These are phyloP conservation scores for Meles meles DNA, from an alignment of 2,113 vertebrate genomes.

Conservation along the genomic window DNA sequence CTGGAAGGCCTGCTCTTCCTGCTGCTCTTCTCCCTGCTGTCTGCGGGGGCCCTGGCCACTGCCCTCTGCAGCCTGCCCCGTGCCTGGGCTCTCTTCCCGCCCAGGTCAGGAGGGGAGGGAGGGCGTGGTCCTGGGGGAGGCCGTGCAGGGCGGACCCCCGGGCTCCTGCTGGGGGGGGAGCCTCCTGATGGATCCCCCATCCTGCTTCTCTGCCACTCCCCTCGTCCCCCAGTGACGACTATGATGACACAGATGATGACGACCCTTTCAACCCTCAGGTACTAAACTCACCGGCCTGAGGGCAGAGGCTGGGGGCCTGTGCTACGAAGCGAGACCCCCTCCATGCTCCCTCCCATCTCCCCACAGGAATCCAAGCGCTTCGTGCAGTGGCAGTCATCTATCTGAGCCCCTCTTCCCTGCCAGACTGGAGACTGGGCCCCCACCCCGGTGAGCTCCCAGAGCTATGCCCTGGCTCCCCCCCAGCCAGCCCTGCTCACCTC, in stretches of 20 bases:
- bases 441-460: constrained; percentile 25
- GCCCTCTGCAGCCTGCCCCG: constrained; percentile 92
- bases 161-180: neutral
- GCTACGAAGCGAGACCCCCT: neutral
- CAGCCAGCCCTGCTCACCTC: neutral
- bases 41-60: constrained; percentile 89
- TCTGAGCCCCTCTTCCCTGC: constrained; percentile 85
- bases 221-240: constrained; percentile 86
- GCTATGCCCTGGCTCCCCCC: fast-evolving
- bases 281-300: constrained; percentile 4
- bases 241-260: constrained; percentile 89
- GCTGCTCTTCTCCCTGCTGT: constrained; percentile 92
- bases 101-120: constrained; percentile 83
- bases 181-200: constrained; percentile 28
- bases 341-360: neutral
- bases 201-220: constrained; percentile 36
- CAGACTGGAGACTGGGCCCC: neutral
- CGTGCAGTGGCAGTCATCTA: constrained; percentile 96
- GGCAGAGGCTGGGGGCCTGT: neutral
- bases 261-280: constrained; percentile 96
- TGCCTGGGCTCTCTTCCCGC: constrained; percentile 90
- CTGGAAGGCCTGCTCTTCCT: constrained; percentile 93
- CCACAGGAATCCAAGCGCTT: constrained; percentile 95
- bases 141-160: neutral
- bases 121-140: neutral